Base-by-base conservation (phyloP, 2,888 invertebrate species). In the Gastracanthus pulcherrimus region DNA sequence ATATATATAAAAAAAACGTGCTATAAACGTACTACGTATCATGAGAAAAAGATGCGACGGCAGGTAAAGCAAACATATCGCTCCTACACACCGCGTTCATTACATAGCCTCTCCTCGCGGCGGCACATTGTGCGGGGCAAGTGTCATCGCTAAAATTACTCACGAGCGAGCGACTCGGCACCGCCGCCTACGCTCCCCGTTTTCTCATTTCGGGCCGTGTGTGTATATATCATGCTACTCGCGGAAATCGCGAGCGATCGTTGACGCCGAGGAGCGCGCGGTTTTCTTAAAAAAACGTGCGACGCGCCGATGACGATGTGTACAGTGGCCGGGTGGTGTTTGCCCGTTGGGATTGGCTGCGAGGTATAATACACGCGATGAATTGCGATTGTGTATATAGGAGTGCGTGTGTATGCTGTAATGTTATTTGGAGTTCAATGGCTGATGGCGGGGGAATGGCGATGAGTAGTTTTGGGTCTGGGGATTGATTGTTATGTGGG, bases 141-240 rank as follows among this genome's bases (percentile, higher is more conserved):
- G 84, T 86, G 85, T 85, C 86, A 85, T 85, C 85, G 89, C 88
- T 89, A 87, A 88, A 89, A 87, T 88, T 88, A 89, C 85, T 83
- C 83, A 72, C 75, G 71, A 71, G 82, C 72, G 76, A 58, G 67
- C 86, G 84, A 84, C 85, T 86, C 86, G 85, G 82, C 86, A 60
- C 41, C 13, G n/a, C 29, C 62, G 36, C 62, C 34, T 31, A 62
- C 62, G 62, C 16, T 62, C 31, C n/a, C 6, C 45, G 13, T 3
- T 2, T n/a, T 41, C 41, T 41, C 16, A 45, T 45, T 45, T 45
- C 69, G 6, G 38, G 13, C 5, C 1, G 31, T 3, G 34, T 2
- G 31, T 31, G 16, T 16, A 1, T 29, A n/a, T n/a, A n/a, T n/a
- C 19, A n/a, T n/a, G n/a, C n/a, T n/a, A 9, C 16, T n/a, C n/a